Evolutionary conservation across 2,113 vertebrate species (phyloP).

Genomic region (Pipa parva): DNA sequence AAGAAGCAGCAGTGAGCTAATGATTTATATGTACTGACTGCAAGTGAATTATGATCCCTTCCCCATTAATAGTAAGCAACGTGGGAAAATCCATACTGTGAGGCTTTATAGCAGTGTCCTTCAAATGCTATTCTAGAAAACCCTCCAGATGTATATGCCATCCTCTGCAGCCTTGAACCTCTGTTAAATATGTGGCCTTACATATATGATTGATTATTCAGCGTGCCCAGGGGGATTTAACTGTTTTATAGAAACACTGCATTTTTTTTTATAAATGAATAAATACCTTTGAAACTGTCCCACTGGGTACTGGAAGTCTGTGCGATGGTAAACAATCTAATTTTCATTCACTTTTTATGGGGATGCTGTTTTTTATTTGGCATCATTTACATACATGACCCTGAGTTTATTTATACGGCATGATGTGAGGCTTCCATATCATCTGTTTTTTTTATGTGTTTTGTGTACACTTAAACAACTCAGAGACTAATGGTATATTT

Average conservation of each 20-base stretch:
- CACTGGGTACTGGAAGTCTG: too few species aligned
- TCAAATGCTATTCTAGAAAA: slow-evolving; percentile 21
- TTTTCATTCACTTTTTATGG: too few species aligned
- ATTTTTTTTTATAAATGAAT: slow-evolving; percentile 14
- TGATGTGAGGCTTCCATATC: too few species aligned
- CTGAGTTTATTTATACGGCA: too few species aligned
- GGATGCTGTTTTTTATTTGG: too few species aligned
- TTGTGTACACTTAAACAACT: too few species aligned
- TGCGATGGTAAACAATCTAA: too few species aligned
- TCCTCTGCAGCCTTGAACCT: slow-evolving; percentile 8
- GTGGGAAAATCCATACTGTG: slow-evolving; percentile 32
- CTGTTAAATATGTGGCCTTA: background rate
- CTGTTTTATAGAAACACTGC: background rate
- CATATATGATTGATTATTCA: background rate
- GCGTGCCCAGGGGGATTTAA: background rate
- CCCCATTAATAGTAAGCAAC: slow-evolving; percentile 9
- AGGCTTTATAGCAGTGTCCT: slow-evolving; percentile 36
- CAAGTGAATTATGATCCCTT: slow-evolving; percentile 29
- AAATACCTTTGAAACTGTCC: too few species aligned
- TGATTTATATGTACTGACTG: slow-evolving; percentile 35
- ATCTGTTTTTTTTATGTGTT: too few species aligned
- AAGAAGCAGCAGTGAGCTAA: slow-evolving; percentile 16
- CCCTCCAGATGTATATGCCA: slow-evolving; percentile 19
- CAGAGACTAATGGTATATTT: too few species aligned
- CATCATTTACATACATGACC: too few species aligned